A percentile compares a stretch with the other conserved stretches of the same genome.
These are phyloP conservation scores for Zoanthus gigantus DNA, from an alignment of 92 coral and sea anemone species.

Conservation along the genomic window DNA sequence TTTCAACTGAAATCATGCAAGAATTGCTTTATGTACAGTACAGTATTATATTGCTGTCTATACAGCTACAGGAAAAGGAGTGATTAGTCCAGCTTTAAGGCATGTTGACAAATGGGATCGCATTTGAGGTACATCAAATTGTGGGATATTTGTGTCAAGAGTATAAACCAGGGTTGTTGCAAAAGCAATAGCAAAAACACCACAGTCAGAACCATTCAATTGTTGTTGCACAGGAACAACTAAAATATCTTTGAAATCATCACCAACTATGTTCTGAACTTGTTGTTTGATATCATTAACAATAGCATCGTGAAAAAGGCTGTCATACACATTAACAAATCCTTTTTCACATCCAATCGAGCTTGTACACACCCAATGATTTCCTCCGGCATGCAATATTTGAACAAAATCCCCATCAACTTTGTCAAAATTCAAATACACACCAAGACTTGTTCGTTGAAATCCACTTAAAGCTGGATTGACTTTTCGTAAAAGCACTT, in stretches of 20 bases:
- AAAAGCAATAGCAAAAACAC: slow-evolving; percentile 38
- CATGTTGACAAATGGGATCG: slow-evolving; percentile 40
- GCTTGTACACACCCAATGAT: slow-evolving; percentile 66
- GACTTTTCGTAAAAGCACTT: slow-evolving; percentile 48
- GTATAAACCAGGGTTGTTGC: slow-evolving; percentile 39
- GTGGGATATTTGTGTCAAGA: slow-evolving; percentile 6
- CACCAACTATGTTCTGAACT: neutral
- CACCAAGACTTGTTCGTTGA: slow-evolving; percentile 61
- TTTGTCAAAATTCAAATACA: slow-evolving; percentile 48
- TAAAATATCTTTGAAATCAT: neutral
- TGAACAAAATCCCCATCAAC: slow-evolving; percentile 60
- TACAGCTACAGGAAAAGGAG: slow-evolving; percentile 39
- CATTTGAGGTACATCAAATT: slow-evolving; percentile 15
- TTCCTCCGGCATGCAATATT: slow-evolving; percentile 49
- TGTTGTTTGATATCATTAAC: neutral
- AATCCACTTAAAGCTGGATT: slow-evolving; percentile 55
- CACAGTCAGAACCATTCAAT: slow-evolving; percentile 34
- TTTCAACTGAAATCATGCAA: slow-evolving; percentile 10
- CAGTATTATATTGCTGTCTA: slow-evolving; percentile 13
- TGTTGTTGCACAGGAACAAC: slow-evolving; percentile 23
- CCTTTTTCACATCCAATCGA: slow-evolving; percentile 53
- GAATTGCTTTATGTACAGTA: slow-evolving; percentile 10
- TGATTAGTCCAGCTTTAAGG: slow-evolving; percentile 48
- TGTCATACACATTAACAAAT: slow-evolving; percentile 53
- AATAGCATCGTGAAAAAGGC: slow-evolving; percentile 23